Evolutionary conservation across 2,888 invertebrate genomes (phyloP).

Genomic region (Archips xylosteana): DNA sequence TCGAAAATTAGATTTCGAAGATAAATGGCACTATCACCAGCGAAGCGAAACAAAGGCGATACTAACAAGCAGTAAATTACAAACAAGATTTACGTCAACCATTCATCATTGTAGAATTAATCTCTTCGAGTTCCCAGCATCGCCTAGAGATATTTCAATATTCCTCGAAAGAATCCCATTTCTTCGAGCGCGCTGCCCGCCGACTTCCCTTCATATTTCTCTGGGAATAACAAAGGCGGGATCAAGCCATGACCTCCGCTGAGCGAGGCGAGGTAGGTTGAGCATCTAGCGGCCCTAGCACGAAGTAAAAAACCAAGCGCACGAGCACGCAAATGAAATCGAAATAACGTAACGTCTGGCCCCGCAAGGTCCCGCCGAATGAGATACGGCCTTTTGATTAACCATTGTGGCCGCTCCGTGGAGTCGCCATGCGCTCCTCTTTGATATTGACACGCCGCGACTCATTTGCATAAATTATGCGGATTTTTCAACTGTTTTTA

Average conservation of each 20-base stretch:
- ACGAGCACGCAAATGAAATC: conserved; percentile 85
- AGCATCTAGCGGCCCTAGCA: conserved; percentile 53
- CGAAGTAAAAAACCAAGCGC: conserved; percentile 71
- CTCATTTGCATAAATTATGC: conserved; percentile 47
- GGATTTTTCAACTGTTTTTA: conserved; percentile 38
- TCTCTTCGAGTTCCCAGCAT: conserved; percentile 65
- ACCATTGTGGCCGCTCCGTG: conserved; percentile 71
- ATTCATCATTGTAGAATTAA: conserved; percentile 79
- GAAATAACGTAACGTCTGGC: conserved; percentile 78
- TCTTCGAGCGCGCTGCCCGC: conserved; percentile 66
- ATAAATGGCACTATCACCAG: conserved; percentile 52
- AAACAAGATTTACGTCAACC: conserved; percentile 71
- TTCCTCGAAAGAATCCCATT: conserved; percentile 78
- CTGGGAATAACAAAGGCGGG: conserved; percentile 77
- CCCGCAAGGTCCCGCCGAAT: conserved; percentile 71
- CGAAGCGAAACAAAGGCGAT: conserved; percentile 62
- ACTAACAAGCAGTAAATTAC: conserved; percentile 74
- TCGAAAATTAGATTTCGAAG: conserved; percentile 16
- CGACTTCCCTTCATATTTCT: conserved; percentile 78
- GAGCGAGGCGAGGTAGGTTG: conserved; percentile 55
- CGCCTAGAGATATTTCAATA: conserved; percentile 80
- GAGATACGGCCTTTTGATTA: conserved; percentile 84
- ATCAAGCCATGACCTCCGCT: conserved; percentile 75
- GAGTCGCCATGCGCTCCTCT: conserved; percentile 58
- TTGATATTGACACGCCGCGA: conserved; percentile 29